These are phyloP conservation scores for Lasioglossum oenotherae DNA, from an alignment of 2,888 invertebrate genomes.

Conservation along the genomic window DNA sequence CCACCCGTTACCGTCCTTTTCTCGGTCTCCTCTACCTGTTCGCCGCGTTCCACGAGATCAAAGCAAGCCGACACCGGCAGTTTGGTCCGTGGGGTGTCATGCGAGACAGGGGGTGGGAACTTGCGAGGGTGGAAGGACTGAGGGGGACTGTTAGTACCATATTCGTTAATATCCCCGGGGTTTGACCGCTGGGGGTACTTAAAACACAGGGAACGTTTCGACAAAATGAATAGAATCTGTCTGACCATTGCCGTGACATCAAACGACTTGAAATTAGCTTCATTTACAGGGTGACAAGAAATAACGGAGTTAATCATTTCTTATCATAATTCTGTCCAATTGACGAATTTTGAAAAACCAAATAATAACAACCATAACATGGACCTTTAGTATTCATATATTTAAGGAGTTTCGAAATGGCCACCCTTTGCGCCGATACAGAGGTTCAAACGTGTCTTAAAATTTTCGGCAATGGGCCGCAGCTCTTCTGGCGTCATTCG, in stretches of 20 bases:
- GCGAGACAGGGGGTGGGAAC: slow-evolving; percentile 72
- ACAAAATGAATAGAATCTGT: not conserved
- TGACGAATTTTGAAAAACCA: no score
- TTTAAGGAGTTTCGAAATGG: no score
- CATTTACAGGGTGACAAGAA: no score
- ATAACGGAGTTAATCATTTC: no score
- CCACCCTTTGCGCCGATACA: no score
- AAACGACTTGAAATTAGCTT: not conserved
- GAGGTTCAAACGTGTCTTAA: no score
- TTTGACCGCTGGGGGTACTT: slow-evolving; percentile 77
- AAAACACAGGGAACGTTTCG: not conserved
- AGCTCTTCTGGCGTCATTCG: no score
- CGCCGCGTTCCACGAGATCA: slow-evolving; percentile 77
- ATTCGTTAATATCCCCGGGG: slow-evolving; percentile 77
- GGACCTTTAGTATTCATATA: no score
- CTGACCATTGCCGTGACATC: not conserved
- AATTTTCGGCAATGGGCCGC: no score
- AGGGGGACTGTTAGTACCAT: slow-evolving; percentile 66
- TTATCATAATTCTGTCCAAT: no score
- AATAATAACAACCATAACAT: no score
- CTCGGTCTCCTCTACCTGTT: slow-evolving; percentile 76
- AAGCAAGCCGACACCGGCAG: slow-evolving; percentile 77
- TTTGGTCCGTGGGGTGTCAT: slow-evolving; percentile 81
- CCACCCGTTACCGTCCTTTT: slow-evolving; percentile 61
- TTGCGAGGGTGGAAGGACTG: slow-evolving; percentile 36